Evolutionary conservation across 2,888 invertebrate species (phyloP), one percentile per base, ranked within the genome.

Genomic region (Trilocha varians): DNA sequence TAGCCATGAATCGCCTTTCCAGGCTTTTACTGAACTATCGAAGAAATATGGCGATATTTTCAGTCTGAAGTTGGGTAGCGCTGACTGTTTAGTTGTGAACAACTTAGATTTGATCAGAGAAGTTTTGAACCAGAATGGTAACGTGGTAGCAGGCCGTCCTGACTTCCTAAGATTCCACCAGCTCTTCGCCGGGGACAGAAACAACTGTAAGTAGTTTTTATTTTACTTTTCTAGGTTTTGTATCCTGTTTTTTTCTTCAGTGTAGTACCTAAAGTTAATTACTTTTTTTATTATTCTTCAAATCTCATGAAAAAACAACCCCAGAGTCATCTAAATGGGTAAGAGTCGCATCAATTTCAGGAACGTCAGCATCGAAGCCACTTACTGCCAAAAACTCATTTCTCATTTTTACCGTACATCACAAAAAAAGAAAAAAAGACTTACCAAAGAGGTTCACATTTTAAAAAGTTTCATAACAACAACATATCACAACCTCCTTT

Each of bases 161-260:
- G 90, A 95, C 66, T 95, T 95, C 70, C 68, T 91, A 52, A 83
- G 96, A 13, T 95, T 93, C 69, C 91, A 94, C 62, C 88, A 90
- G 51, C 89, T 95, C 6, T 95, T 96, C 70, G 94, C 93, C 17
- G 94, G 94, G 25, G 92, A 95, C 75, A 86, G 94, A 42, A 93
- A 94, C 74, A 94, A 95, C 68, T 95, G 95, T 95, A 77, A 94
- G 95, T 91, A 71, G 48, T 42, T 45, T 45, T 44, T 47, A 45
- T 41, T 43, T 41, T 42, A n/a, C 36, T 37, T 35, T 32, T 11
- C 6, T 13, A 13, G n/a, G 34, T 3, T 3, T 40, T 11, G 9
- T 17, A 13, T 40, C 18, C 37, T 51, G 34, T 4, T 34, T 36
- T 42, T 39, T 4, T 36, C 16, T 45, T 41, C 36, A n/a, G n/a